Percentiles rank a stretch among this genome's conserved stretches.
Conservation (phyloP, 2,113 vertebrate species). For the Heterotilapia buettikoferi region DNA sequence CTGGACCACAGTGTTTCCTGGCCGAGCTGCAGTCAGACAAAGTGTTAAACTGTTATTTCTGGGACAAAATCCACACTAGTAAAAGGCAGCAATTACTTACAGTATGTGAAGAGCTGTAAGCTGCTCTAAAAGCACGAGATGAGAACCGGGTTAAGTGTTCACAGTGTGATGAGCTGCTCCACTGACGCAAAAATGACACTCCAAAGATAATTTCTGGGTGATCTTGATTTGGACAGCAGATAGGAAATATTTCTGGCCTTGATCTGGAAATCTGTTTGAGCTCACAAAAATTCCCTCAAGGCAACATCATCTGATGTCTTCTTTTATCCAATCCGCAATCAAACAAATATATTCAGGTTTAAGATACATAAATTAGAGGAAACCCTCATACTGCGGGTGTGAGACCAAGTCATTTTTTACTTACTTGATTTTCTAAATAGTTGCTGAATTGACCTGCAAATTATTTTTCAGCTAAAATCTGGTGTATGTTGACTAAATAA, state of each 20-base stretch:
- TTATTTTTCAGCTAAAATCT: background rate
- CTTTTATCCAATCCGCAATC: background rate
- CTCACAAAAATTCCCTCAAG: background rate
- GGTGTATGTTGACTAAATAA: background rate
- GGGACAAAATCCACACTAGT: background rate
- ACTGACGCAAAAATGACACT: background rate
- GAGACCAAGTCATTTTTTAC: background rate
- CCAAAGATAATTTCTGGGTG: background rate
- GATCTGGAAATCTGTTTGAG: background rate
- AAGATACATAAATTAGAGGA: background rate
- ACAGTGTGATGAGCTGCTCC: background rate
- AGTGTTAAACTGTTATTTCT: background rate
- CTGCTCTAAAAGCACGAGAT: background rate
- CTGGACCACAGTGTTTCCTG: background rate
- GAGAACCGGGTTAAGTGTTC: background rate
- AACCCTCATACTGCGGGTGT: background rate
- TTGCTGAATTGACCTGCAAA: background rate
- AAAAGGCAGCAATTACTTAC: background rate
- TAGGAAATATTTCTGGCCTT: background rate
- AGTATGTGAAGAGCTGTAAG: background rate
- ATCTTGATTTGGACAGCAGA: background rate
- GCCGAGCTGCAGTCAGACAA: background rate
- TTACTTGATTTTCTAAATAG: background rate
- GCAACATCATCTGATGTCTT: background rate
- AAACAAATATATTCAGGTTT: background rate